A percentile compares a stretch with the other conserved stretches of the same genome.
phyloP scores from a whole-genome alignment of 2,888 invertebrate species.

The Melinaea marsaeus region DNA sequence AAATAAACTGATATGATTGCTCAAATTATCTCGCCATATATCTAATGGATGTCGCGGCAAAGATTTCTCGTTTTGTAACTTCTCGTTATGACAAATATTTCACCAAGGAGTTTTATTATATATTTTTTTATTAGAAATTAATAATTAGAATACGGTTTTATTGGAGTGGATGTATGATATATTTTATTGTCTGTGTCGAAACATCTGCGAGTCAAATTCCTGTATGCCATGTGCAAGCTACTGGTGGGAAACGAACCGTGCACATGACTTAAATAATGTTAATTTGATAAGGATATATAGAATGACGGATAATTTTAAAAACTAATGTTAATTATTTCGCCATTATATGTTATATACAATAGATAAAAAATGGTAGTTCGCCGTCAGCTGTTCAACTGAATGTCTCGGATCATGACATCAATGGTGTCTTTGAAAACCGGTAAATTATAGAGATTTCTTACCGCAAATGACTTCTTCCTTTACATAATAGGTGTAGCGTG shows the following conservation, averaged over 20 bases:
- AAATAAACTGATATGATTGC: slow-evolving; percentile 15
- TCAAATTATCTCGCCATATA: slow-evolving; percentile 22
- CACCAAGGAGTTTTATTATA: not conserved
- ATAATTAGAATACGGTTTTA: no score
- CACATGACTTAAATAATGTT: slow-evolving; percentile 52
- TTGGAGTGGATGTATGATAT: slow-evolving; percentile 34
- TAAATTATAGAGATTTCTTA: slow-evolving; percentile 42
- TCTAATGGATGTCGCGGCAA: slow-evolving; percentile 21
- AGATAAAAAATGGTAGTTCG: slow-evolving; percentile 38
- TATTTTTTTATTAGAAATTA: not conserved
- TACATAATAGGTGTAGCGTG: slow-evolving; percentile 2
- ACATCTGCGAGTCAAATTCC: slow-evolving; percentile 78
- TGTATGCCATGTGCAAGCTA: slow-evolving; percentile 70
- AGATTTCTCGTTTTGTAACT: slow-evolving; percentile 19
- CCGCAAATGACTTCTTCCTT: slow-evolving; percentile 23
- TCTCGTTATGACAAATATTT: slow-evolving; percentile 12
- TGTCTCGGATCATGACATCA: slow-evolving; percentile 46
- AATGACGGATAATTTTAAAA: not conserved
- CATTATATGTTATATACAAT: no score
- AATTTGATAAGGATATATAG: slow-evolving; percentile 38
- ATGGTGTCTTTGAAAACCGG: slow-evolving; percentile 39
- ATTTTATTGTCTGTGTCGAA: slow-evolving; percentile 66
- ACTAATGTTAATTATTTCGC: no score
- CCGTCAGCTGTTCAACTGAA: slow-evolving; percentile 60
- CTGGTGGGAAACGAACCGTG: slow-evolving; percentile 71